phyloP scores from a whole-genome alignment of 2,888 invertebrate genomes.

The Chydorus sphaericus region DNA sequence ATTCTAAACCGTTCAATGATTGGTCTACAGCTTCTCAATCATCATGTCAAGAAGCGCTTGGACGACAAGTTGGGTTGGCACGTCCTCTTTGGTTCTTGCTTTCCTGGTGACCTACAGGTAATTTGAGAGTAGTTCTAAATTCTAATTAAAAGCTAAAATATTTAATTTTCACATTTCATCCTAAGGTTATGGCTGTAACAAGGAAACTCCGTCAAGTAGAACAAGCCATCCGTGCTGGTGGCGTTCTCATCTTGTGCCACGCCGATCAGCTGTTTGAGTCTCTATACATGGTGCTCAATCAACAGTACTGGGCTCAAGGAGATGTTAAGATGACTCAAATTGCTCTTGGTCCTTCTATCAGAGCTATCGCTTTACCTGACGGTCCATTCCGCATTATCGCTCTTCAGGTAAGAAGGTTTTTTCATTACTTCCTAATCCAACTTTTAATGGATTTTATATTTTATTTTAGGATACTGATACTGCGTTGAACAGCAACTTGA shows the following conservation, averaged over 20 bases:
- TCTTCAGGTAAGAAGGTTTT: no score
- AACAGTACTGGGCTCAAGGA: slow-evolving; percentile 11
- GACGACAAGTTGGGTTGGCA: slow-evolving; percentile 1
- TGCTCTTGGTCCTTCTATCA: slow-evolving; percentile 7
- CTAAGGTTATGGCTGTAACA: slow-evolving; percentile 5
- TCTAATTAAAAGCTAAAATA: no score
- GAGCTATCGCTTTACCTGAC: slow-evolving; percentile 7
- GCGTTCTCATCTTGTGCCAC: slow-evolving; percentile 9
- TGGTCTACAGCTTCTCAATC: slow-evolving; percentile 6
- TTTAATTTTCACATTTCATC: no score
- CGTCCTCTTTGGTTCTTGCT: slow-evolving; percentile 10
- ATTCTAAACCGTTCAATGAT: slow-evolving; percentile 6
- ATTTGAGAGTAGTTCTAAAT: no score
- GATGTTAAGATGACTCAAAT: slow-evolving; percentile 9
- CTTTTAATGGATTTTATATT: no score
- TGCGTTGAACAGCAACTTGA: not conserved
- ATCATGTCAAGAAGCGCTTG: not conserved
- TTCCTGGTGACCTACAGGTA: slow-evolving; percentile 7
- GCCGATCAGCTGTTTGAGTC: slow-evolving; percentile 12
- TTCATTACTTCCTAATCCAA: no score
- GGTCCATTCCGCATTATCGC: slow-evolving; percentile 11
- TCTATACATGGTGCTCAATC: slow-evolving; percentile 11
- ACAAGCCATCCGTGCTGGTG: slow-evolving; percentile 7
- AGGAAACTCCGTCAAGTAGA: slow-evolving; percentile 10
- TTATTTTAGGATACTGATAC: slow-evolving; percentile 1